Percentiles rank a stretch among this genome's conserved stretches.
phyloP scores from a whole-genome alignment of 2,797 vertebrate genomes.

The Acipenser ruthenus region DNA sequence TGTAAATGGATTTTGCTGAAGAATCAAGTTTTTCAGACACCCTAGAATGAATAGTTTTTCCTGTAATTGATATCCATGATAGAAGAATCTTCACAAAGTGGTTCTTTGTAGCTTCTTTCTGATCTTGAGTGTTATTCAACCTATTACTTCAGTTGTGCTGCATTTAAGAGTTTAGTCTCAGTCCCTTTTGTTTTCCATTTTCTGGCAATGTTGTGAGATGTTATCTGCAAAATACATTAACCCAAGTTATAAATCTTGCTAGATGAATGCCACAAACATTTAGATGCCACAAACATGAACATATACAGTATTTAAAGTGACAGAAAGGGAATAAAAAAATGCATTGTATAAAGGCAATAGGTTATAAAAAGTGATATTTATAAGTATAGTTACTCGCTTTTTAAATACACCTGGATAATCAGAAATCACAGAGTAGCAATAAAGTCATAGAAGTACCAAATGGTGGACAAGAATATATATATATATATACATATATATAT shows the following conservation, averaged over 20 bases:
- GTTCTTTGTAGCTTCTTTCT: conserved; percentile 6
- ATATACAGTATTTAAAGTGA: not conserved
- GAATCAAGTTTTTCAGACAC: conserved; percentile 34
- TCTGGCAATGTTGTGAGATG: not conserved
- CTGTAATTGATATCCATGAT: conserved; percentile 22
- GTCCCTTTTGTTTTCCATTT: not conserved
- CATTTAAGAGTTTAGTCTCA: not conserved
- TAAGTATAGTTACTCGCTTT: no score
- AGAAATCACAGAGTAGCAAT: no score
- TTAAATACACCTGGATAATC: no score
- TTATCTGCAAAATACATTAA: not conserved
- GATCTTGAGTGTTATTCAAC: conserved; percentile 6
- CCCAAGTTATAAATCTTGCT: not conserved
- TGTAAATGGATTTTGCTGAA: conserved; percentile 37
- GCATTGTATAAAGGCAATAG: no score
- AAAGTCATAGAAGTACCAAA: no score
- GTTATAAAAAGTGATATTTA: no score
- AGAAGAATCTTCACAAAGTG: conserved; percentile 15
- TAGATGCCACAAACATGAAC: not conserved
- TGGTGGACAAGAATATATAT: no score
- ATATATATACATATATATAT: no score
- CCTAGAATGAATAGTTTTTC: conserved; percentile 4
- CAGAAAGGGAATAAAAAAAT: not conserved
- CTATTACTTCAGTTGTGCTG: conserved; percentile 2
- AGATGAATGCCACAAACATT: not conserved